A percentile compares a stretch with the other conserved stretches of the same genome.
Conservation (phyloP, 2,888 invertebrate genomes). For the Agrilus mali region DNA sequence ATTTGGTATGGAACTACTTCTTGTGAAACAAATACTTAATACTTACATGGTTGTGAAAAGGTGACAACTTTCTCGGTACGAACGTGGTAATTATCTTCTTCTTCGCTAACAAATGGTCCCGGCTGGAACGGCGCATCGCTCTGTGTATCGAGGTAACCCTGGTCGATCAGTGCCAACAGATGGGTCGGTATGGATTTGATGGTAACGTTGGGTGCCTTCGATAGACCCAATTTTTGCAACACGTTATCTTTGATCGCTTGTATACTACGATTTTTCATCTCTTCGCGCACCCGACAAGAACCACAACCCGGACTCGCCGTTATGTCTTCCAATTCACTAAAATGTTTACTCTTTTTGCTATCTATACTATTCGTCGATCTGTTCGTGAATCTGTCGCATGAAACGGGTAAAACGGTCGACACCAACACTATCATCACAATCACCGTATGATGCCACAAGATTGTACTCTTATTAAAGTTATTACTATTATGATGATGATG, state of each 20-base stretch:
- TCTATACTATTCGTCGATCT: too few species aligned
- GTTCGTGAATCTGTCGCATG: too few species aligned
- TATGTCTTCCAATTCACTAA: too few species aligned
- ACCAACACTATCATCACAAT: too few species aligned
- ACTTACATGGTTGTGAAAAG: slow-evolving; percentile 46
- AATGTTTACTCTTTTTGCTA: too few species aligned
- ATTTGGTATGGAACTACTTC: too few species aligned
- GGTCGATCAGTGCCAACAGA: slow-evolving; percentile 26
- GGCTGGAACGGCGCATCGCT: slow-evolving; percentile 34
- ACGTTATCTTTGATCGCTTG: slow-evolving; percentile 48
- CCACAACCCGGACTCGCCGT: slow-evolving; percentile 30
- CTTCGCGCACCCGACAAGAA: slow-evolving; percentile 42
- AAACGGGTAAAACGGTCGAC: too few species aligned
- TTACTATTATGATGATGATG: too few species aligned
- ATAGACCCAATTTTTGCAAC: slow-evolving; percentile 43
- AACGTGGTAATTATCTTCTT: slow-evolving; percentile 55
- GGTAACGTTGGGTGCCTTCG: slow-evolving; percentile 43
- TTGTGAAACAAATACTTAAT: slow-evolving; percentile 1
- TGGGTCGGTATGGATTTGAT: slow-evolving; percentile 41
- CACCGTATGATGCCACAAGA: too few species aligned
- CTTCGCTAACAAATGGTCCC: slow-evolving; percentile 40
- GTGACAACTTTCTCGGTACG: slow-evolving; percentile 55
- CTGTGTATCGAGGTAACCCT: slow-evolving; percentile 31
- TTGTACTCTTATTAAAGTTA: too few species aligned
- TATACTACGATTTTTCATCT: slow-evolving; percentile 41